phyloP scores from a whole-genome alignment of 2,113 vertebrate species.

The Ciconia stormi region DNA sequence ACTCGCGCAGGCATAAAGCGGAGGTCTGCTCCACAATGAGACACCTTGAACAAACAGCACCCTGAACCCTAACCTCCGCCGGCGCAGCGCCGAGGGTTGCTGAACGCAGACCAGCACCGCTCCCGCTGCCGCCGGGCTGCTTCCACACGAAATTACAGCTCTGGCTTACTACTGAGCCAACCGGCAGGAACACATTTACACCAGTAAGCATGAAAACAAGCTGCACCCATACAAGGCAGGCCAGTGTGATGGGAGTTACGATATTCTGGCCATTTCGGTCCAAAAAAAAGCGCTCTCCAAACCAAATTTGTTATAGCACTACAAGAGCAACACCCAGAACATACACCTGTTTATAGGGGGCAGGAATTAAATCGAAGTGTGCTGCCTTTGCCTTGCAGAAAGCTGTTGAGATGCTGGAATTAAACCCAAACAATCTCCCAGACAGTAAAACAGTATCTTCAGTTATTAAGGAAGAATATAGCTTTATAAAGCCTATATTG shows the following conservation, averaged over 20 bases:
- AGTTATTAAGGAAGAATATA: not conserved
- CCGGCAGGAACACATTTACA: not conserved
- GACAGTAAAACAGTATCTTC: not conserved
- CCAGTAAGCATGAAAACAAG: rapidly evolving
- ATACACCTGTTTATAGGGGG: not conserved
- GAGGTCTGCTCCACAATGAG: not conserved
- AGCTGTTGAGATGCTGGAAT: not conserved
- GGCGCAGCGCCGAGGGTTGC: not conserved
- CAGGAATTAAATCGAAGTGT: not conserved
- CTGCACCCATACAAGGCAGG: not conserved
- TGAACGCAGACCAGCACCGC: not conserved
- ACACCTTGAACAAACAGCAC: not conserved
- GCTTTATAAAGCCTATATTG: not conserved
- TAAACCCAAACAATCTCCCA: not conserved
- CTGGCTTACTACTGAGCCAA: not conserved
- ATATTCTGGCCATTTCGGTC: not conserved
- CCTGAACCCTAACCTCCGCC: not conserved
- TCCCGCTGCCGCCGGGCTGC: not conserved
- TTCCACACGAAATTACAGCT: not conserved
- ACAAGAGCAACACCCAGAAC: not conserved
- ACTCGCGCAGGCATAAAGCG: not conserved
- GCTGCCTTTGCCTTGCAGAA: not conserved
- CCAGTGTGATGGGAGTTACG: too few species aligned
- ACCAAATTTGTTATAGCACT: not conserved
- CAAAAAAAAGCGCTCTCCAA: not conserved